Base-by-base conservation (phyloP, 2,888 invertebrate species). In the Adelognathus sp. region DNA sequence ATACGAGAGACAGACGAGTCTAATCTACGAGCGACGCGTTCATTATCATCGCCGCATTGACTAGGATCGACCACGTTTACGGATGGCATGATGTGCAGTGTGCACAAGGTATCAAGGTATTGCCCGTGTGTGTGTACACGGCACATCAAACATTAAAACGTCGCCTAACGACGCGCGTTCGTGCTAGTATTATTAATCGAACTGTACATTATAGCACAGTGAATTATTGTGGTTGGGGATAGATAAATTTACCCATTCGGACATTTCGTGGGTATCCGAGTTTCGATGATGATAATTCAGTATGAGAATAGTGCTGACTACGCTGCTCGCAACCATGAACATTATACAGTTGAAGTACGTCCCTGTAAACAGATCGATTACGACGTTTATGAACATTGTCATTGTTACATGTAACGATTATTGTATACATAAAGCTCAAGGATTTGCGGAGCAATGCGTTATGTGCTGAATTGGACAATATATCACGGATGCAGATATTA, bases 341-440 rank as follows among this genome's bases (percentile, higher is more conserved):
- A 99, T 99, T 93, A 98, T 98, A 94, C 98, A 98, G 94, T 98
- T 98, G 95, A 99, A 99, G 94, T 98, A 98, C 87, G 98, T 98
- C 92, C 97, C 97, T 96, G 93, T 83, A 92, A 90, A 84, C 69
- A 80, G 79, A 81, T 31, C 33, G 69, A 69, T 61, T 56, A 58
- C n/a, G 29, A 79, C 66, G 56, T 71, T 79, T 56, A 58, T 60
- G 41, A 79, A 69, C 44, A 71, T 63, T 70, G 46, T 69, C 75
- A 71, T 81, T 56, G 66, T 63, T 71, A 69, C 69, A 16, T 70
- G 44, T 58, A 46, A 41, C 14, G 52, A 33, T 60, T n/a, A n/a
- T n/a, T n/a, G n/a, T 36, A 11, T 21, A 50, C 46, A 11, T 21
- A 21, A 50, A 41, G 14, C n/a, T n/a, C n/a, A n/a, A n/a, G 14